Percentiles rank a stretch among this genome's conserved stretches.
Conservation (phyloP, 2,888 invertebrate genomes). For the Dynastes maya region DNA sequence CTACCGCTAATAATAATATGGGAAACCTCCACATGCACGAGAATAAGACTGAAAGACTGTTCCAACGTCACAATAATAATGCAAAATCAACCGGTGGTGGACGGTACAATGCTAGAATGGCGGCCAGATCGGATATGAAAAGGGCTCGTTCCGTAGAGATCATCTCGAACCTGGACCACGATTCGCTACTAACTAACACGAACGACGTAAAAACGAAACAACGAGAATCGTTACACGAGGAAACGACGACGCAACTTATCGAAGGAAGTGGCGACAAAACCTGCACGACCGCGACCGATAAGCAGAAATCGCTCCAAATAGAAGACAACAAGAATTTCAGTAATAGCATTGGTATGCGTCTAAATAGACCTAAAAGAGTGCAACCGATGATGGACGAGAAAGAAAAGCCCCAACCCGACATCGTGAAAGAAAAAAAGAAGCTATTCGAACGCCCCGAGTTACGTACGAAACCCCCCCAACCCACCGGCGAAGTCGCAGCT, state of each 20-base stretch:
- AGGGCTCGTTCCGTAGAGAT: slow-evolving; percentile 91
- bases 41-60: slow-evolving; percentile 40
- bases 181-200: slow-evolving; percentile 53
- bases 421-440: slow-evolving; percentile 88
- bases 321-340: slow-evolving; percentile 55
- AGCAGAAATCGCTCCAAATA: slow-evolving; percentile 55
- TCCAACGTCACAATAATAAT: slow-evolving; percentile 59
- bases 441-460: slow-evolving; percentile 85
- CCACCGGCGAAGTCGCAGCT: slow-evolving; percentile 77
- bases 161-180: slow-evolving; percentile 75
- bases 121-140: slow-evolving; percentile 79
- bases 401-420: slow-evolving; percentile 90
- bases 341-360: slow-evolving; percentile 61
- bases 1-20: too few relatives aligned
- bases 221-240: slow-evolving; percentile 71
- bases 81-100: slow-evolving; percentile 62
- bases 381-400: slow-evolving; percentile 79
- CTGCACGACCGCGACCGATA: slow-evolving; percentile 58
- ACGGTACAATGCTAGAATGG: slow-evolving; percentile 71
- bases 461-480: slow-evolving; percentile 71
- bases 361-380: slow-evolving; percentile 76
- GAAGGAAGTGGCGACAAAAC: slow-evolving; percentile 63
- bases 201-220: slow-evolving; percentile 59
- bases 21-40: slow-evolving; percentile 57
- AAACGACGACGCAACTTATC: slow-evolving; percentile 67